Evolutionary conservation across 2,797 vertebrate genomes (phyloP).

Genomic region (Hafferia zeledoni): DNA sequence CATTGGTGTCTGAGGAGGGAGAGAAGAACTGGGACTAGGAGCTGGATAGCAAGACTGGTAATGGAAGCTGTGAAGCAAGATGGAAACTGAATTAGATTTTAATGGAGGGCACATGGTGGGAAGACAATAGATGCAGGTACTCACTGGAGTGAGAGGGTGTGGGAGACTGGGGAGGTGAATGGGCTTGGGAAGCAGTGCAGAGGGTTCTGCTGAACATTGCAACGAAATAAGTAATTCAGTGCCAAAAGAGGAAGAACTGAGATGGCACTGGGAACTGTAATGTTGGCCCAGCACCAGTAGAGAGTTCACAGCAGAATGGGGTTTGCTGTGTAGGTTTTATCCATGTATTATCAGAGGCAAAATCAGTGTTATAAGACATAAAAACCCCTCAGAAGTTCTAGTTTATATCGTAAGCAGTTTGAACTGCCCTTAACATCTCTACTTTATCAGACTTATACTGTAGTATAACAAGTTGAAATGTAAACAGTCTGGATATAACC

Average conservation of each 20-base stretch:
- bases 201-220: neutral
- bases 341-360: neutral
- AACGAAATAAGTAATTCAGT: neutral
- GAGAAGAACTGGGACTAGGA: neutral
- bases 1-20: rapidly evolving
- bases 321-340: neutral
- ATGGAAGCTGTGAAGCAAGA: neutral
- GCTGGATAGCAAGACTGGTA: neutral
- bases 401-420: neutral
- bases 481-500: constrained; percentile 12
- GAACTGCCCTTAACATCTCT: neutral
- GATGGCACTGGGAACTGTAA: neutral
- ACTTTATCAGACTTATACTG: neutral
- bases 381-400: neutral
- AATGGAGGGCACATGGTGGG: neutral
- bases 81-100: neutral
- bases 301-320: neutral
- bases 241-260: neutral
- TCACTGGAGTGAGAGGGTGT: neutral
- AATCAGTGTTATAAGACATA: neutral
- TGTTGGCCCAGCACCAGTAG: neutral
- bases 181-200: neutral
- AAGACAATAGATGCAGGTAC: neutral
- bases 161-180: neutral
- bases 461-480: neutral